Evolutionary conservation across 2,888 invertebrate genomes (phyloP).

Genomic region (Parnassius apollo): DNA sequence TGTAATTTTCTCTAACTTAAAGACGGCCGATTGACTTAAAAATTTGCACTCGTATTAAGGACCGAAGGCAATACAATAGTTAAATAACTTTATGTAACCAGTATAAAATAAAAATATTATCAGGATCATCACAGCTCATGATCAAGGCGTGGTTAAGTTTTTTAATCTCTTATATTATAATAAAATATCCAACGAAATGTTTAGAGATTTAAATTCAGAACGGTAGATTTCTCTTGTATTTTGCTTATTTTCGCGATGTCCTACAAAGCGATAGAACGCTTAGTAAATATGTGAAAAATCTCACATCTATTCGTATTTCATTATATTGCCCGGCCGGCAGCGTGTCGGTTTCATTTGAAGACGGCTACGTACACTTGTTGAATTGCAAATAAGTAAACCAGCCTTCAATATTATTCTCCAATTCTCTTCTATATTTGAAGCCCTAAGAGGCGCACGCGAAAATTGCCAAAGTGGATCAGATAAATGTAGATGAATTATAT

Average conservation of each 20-base stretch:
- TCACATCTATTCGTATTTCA: conserved; percentile 11
- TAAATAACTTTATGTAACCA: no score
- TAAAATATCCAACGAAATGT: no score
- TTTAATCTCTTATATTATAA: no score
- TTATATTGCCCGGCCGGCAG: conserved; percentile 9
- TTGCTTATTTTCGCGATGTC: neutral
- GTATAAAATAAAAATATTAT: no score
- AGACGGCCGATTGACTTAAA: no score
- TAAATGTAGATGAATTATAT: conserved; percentile 19
- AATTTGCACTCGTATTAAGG: no score
- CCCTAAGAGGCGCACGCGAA: conserved; percentile 12
- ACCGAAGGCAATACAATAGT: no score
- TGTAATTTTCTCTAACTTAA: no score
- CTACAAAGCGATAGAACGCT: conserved; percentile 1
- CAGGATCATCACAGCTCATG: no score
- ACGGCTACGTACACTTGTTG: conserved; percentile 28
- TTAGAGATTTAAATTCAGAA: neutral
- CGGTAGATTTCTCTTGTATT: neutral
- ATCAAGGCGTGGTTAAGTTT: no score
- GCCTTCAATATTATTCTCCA: conserved; percentile 28
- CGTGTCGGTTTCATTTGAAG: conserved; percentile 21
- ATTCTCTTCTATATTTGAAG: conserved; percentile 27
- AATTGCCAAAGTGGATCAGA: conserved; percentile 25
- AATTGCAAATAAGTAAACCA: conserved; percentile 30
- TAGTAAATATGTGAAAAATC: conserved; percentile 19